Evolutionary conservation across 2,113 vertebrate species (phyloP).

Genomic region (Rhombomys opimus): DNA sequence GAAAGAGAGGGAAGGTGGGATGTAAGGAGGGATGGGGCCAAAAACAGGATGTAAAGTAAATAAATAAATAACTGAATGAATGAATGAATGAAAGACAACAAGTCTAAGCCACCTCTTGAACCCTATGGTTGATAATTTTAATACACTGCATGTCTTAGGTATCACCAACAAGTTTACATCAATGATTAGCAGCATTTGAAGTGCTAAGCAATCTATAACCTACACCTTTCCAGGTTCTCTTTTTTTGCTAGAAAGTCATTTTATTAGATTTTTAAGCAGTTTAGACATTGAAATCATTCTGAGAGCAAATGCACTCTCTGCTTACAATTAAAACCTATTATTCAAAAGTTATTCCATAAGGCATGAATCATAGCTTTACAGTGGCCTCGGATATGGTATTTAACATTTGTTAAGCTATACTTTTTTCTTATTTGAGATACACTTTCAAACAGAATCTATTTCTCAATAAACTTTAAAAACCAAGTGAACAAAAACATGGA

Average conservation of each 20-base stretch:
- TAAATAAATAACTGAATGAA: too few species aligned
- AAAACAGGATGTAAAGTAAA: too few species aligned
- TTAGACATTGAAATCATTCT: constrained; percentile 44
- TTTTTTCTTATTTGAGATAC: constrained; percentile 21
- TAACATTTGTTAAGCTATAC: background rate
- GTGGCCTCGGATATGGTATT: background rate
- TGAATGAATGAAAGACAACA: too few species aligned
- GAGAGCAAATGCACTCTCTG: constrained; percentile 29
- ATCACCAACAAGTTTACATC: background rate
- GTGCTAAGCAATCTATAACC: background rate
- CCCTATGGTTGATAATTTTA: background rate
- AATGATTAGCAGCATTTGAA: background rate
- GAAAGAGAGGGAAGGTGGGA: too few species aligned
- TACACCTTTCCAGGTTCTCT: background rate
- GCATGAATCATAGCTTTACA: background rate
- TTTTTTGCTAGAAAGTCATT: constrained; percentile 63
- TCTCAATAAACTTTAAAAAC: constrained; percentile 37
- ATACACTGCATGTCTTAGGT: background rate
- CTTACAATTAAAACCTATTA: constrained; percentile 24
- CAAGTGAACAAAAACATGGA: background rate
- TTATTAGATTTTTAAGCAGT: constrained; percentile 69
- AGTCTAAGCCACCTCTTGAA: background rate
- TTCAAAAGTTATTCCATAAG: background rate
- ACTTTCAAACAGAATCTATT: background rate
- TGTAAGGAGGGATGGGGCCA: too few species aligned